Conservation (phyloP, 2,888 invertebrate species). For the Aricia artaxerxes region DNA sequence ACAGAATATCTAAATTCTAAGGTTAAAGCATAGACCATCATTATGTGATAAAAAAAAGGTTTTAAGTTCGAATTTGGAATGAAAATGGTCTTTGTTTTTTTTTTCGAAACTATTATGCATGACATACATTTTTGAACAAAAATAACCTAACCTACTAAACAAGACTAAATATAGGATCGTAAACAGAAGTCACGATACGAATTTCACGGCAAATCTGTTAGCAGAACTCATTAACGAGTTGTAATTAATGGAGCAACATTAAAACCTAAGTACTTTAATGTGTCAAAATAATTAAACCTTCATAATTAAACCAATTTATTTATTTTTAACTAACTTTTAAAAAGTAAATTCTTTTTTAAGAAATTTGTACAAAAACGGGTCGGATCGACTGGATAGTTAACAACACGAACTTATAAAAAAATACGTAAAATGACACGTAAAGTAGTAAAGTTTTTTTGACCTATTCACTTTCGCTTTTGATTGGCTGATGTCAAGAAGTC, state of each 20-base stretch:
- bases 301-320: not conserved
- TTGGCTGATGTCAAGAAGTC: no score
- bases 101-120: not conserved
- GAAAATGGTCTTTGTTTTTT: not conserved
- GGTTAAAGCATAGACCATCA: no score
- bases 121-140: not conserved
- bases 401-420: no score
- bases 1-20: no score
- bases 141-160: not conserved
- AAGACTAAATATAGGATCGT: not conserved
- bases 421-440: no score
- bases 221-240: not conserved
- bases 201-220: slow-evolving; percentile 12
- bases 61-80: not conserved
- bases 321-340: no score
- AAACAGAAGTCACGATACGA: not conserved
- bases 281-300: not conserved
- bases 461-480: no score
- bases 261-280: not conserved
- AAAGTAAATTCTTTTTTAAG: not conserved
- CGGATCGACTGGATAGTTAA: not conserved
- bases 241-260: not conserved
- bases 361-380: not conserved
- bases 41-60: not conserved
- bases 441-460: no score